Conservation (phyloP, 2,113 vertebrate genomes). For the Crypturellus undulatus region DNA sequence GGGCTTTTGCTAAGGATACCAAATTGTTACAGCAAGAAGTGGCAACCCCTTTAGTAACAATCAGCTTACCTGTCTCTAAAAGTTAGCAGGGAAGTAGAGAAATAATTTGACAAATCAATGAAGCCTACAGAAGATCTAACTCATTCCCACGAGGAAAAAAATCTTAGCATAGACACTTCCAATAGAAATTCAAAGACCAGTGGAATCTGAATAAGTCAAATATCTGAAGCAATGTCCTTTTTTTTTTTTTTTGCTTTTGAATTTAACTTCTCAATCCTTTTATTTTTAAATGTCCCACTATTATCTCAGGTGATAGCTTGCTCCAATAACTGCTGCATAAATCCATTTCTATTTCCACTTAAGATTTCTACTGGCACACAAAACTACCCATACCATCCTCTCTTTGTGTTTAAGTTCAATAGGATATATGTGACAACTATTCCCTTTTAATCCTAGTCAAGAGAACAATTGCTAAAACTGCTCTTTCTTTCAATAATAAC, state of each 20-base stretch:
- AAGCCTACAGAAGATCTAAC: not conserved
- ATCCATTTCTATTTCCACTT: not conserved
- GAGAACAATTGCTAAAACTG: not conserved
- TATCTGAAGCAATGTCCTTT: not conserved
- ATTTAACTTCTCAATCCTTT: not conserved
- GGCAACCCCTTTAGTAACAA: not conserved
- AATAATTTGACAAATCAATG: fast-evolving
- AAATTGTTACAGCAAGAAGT: not conserved
- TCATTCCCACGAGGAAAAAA: not conserved
- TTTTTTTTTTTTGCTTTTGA: not conserved
- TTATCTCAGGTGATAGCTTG: not conserved
- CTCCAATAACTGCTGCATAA: not conserved
- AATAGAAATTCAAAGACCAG: not conserved
- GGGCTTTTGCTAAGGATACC: not conserved
- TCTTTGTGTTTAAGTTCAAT: not conserved
- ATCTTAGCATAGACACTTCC: not conserved
- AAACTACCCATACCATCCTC: not conserved
- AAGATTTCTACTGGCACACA: not conserved
- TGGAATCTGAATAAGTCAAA: not conserved
- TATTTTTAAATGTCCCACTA: not conserved
- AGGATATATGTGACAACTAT: not conserved
- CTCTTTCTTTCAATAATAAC: not conserved
- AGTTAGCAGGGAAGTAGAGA: not conserved
- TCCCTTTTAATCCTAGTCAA: not conserved
- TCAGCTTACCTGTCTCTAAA: not conserved